Evolutionary conservation across 2,797 vertebrate species (phyloP).

Genomic region (Sebastes umbrosus): DNA sequence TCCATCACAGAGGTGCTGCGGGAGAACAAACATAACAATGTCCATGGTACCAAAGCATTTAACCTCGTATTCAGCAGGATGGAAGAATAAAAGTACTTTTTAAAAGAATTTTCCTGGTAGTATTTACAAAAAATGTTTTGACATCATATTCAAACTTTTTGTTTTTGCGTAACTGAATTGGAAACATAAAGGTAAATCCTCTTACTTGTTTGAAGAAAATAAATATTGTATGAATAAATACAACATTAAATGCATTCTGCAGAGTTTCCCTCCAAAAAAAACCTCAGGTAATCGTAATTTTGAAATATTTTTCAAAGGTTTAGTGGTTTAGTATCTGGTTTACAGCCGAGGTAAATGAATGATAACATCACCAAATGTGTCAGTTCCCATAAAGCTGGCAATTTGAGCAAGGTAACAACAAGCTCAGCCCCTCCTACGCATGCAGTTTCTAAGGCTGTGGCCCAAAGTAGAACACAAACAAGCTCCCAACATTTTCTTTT

Average conservation of each 20-base stretch:
- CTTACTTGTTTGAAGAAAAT: neutral
- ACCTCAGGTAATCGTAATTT: neutral
- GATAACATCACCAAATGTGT: slow-evolving; percentile 40
- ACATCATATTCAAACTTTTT: neutral
- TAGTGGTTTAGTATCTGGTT: slow-evolving; percentile 14
- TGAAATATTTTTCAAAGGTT: slow-evolving; percentile 1
- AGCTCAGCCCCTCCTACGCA: neutral
- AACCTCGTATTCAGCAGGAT: neutral
- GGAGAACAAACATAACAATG: neutral
- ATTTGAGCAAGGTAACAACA: slow-evolving; percentile 38
- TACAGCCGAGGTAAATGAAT: slow-evolving; percentile 40
- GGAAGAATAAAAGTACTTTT: neutral
- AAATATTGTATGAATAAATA: neutral
- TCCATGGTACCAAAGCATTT: neutral
- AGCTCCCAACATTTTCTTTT: slow-evolving; percentile 49
- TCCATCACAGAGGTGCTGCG: slow-evolving; percentile 31
- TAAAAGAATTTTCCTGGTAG: neutral
- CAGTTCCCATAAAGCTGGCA: slow-evolving; percentile 25
- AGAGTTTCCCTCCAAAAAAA: neutral
- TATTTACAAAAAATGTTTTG: neutral
- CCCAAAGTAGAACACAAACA: slow-evolving; percentile 47
- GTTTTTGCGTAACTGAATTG: neutral
- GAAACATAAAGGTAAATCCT: neutral
- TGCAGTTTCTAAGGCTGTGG: slow-evolving; percentile 25
- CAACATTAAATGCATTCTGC: neutral